A percentile compares a stretch with the other conserved stretches of the same genome.
phyloP scores from a whole-genome alignment of 2,888 invertebrate genomes.

The Norana najaformis region DNA sequence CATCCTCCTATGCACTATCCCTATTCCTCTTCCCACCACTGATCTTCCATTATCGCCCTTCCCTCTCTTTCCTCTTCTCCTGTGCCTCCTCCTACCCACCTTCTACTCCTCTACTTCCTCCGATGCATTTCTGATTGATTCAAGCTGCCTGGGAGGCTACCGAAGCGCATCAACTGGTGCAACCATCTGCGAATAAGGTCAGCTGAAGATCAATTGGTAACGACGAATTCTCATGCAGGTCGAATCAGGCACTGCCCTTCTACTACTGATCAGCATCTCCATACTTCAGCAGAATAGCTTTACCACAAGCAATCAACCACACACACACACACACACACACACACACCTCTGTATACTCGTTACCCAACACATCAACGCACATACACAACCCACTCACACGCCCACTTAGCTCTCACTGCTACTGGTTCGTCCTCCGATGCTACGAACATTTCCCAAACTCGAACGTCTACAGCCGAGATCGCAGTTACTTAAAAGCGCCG shows the following conservation, averaged over 20 bases:
- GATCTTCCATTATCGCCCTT: background rate
- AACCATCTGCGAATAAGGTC: constrained; percentile 13
- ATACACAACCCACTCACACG: background rate
- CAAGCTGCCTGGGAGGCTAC: background rate
- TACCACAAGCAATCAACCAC: background rate
- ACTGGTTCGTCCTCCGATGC: background rate
- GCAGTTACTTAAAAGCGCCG: background rate
- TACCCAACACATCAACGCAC: background rate
- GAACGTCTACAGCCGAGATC: background rate
- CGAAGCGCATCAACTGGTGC: background rate
- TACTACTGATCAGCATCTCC: background rate
- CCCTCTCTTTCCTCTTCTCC: background rate
- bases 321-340: background rate
- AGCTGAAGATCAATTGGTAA: background rate
- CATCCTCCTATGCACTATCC: background rate
- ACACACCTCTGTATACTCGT: background rate
- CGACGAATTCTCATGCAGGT: background rate
- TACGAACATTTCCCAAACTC: background rate
- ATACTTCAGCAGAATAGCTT: background rate
- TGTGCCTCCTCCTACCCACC: background rate
- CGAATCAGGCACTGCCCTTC: background rate
- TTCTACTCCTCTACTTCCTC: background rate
- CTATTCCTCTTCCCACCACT: background rate
- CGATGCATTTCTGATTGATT: background rate
- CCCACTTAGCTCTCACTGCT: background rate